A percentile compares a stretch with the other conserved stretches of the same genome.
These are phyloP conservation scores for Gopherus flavomarginatus DNA, from an alignment of 2,113 vertebrate species.

Conservation along the genomic window DNA sequence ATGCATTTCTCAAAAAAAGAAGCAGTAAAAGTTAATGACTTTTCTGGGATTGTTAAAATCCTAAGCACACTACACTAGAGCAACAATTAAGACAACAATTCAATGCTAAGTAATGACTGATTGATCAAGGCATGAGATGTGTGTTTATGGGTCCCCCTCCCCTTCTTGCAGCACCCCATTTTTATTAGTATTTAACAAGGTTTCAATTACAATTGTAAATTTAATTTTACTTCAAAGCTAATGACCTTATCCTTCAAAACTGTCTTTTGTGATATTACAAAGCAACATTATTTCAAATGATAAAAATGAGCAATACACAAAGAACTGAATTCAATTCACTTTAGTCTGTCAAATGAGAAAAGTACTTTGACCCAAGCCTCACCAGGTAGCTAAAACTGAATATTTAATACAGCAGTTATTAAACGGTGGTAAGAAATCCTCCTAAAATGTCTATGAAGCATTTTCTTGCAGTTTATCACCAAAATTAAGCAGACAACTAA, in stretches of 20 bases:
- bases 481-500: neutral
- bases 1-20: constrained; percentile 33
- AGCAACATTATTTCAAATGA: neutral
- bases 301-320: neutral
- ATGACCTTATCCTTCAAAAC: constrained; percentile 25
- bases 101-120: constrained; percentile 5
- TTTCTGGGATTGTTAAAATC: constrained; percentile 44
- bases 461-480: neutral
- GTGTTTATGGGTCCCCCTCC: neutral
- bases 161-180: neutral
- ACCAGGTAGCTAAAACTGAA: neutral
- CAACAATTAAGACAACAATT: constrained; percentile 21
- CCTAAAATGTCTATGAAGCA: neutral
- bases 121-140: neutral
- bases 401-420: neutral
- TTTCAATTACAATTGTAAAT: constrained; percentile 28
- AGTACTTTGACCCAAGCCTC: neutral
- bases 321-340: neutral
- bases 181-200: neutral
- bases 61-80: neutral
- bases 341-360: neutral
- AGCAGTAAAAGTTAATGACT: constrained; percentile 31
- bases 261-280: neutral
- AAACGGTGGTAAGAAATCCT: neutral
- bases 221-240: constrained; percentile 35